Evolutionary conservation across 1,140 invertebrate species (phyloP).

Genomic region (Ceratina calcarata): DNA sequence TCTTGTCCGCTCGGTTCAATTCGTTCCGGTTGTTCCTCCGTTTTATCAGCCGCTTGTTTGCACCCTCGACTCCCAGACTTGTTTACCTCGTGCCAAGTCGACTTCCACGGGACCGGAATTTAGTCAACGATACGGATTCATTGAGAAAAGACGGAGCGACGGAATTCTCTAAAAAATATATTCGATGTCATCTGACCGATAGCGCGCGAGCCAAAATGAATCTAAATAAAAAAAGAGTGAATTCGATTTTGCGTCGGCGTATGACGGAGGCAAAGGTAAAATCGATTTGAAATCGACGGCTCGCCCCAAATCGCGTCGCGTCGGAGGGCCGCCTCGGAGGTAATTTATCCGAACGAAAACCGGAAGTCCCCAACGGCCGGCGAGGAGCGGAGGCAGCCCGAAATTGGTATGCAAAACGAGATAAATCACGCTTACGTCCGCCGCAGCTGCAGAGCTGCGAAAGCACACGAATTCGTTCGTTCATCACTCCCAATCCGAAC

Average conservation of each 20-base stretch:
- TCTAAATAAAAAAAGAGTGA: background rate
- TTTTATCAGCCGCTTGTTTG: conserved; percentile 17
- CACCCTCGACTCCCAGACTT: background rate
- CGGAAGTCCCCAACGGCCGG: conserved; percentile 61
- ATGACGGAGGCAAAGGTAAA: conserved; percentile 13
- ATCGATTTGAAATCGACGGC: conserved; percentile 57
- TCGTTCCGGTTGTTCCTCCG: conserved; percentile 1
- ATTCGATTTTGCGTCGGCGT: conserved; percentile 26
- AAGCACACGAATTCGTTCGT: conserved; percentile 61
- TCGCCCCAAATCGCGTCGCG: conserved; percentile 32
- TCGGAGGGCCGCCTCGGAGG: conserved; percentile 13
- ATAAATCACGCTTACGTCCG: conserved; percentile 74
- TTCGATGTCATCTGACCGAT: background rate
- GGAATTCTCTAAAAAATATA: background rate
- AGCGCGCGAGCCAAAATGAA: too few species aligned
- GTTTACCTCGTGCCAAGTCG: conserved; percentile 9
- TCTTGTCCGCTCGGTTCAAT: conserved; percentile 20
- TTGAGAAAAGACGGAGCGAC: too few species aligned
- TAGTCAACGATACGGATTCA: background rate
- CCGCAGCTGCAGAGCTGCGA: conserved; percentile 64
- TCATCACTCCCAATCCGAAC: conserved; percentile 58
- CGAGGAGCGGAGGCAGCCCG: conserved; percentile 47
- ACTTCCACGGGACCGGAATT: background rate
- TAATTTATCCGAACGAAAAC: conserved; percentile 68
- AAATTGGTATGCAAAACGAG: conserved; percentile 73